Base-by-base conservation (phyloP, 2,113 vertebrate species). In the Halichoeres trimaculatus region DNA sequence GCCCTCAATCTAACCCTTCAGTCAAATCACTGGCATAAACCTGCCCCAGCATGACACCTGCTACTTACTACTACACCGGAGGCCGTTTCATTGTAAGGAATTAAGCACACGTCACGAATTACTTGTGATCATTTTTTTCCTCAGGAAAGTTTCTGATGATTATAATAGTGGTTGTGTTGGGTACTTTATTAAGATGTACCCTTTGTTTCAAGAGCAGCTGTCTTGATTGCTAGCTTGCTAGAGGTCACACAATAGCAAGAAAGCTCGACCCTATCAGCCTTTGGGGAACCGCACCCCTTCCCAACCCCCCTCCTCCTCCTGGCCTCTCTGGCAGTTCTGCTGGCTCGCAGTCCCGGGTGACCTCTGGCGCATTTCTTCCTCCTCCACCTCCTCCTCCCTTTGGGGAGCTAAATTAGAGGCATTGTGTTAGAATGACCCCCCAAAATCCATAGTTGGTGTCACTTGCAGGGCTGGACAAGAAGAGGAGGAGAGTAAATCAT, bases 201-300 rank as follows among this genome's bases (percentile, higher is more conserved):
- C 34, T 84, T 77, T 58, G 84, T 90, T 86, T 63, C 61, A 72
- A 77, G 85, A 81, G 84, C 76, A 86, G 88, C 74, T 84, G 83
- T 79, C 76, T 88, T 88, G 75, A 89, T 91, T 83, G 75, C 85
- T 87, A 85, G 78, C 70, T 74, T 53, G 68, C 79, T 84, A 88
- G 85, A 93, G 94, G 93, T 94, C 93, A 93, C 82, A 90, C 88
- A 93, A 93, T 91, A 75, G 91, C 85, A 90, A 84, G 86, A 83
- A 48, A 20, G 85, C 85, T 91, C 84, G 90, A 93, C 90, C 93
- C 89, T 57, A 73, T 65, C 65, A 91, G 91, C 89, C 92, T 93
- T 94, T 91, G 93, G 93, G 93, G 94, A 93, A 81, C 93, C 92
- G 85, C 92, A 94, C 90, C 94, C 91, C 90, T 87, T 20, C 80